phyloP scores from a whole-genome alignment of 1,140 invertebrate genomes.

The Heliconius eleuchia region DNA sequence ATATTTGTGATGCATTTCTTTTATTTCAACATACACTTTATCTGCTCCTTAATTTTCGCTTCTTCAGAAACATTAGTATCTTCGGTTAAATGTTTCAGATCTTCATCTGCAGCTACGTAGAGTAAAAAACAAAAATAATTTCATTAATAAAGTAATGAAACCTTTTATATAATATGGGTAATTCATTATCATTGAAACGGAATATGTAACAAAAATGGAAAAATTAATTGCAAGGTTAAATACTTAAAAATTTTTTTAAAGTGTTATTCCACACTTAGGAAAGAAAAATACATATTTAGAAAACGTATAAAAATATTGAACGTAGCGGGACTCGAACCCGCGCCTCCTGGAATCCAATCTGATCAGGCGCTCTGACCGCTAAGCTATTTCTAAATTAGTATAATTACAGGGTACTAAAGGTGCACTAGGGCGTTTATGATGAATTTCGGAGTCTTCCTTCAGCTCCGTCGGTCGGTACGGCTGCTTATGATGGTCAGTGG shows the following conservation, averaged over 20 bases:
- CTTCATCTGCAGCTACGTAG: constrained; percentile 55
- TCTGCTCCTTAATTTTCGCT: constrained; percentile 42
- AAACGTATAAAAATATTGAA: no score
- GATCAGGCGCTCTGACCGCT: no score
- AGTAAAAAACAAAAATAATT: constrained; percentile 18
- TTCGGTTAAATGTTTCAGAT: constrained; percentile 51
- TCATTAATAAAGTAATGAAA: constrained; percentile 11
- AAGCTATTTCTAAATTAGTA: no score
- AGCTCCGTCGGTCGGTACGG: constrained; percentile 50
- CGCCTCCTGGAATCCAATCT: no score
- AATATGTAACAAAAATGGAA: not conserved
- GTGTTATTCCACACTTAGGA: no score
- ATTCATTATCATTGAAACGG: not conserved
- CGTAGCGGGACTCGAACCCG: no score
- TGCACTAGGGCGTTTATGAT: constrained; percentile 54
- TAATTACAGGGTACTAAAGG: constrained; percentile 57
- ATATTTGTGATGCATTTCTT: not conserved
- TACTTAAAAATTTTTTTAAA: no score
- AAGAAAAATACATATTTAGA: no score
- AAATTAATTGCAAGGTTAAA: constrained; percentile 45
- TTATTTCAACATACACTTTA: constrained; percentile 39
- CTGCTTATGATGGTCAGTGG: constrained; percentile 46
- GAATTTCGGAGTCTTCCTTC: constrained; percentile 50
- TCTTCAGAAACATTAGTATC: constrained; percentile 31
- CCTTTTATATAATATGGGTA: not conserved